Evolutionary conservation across 2,888 invertebrate genomes (phyloP).

Genomic region (Leucania comma): DNA sequence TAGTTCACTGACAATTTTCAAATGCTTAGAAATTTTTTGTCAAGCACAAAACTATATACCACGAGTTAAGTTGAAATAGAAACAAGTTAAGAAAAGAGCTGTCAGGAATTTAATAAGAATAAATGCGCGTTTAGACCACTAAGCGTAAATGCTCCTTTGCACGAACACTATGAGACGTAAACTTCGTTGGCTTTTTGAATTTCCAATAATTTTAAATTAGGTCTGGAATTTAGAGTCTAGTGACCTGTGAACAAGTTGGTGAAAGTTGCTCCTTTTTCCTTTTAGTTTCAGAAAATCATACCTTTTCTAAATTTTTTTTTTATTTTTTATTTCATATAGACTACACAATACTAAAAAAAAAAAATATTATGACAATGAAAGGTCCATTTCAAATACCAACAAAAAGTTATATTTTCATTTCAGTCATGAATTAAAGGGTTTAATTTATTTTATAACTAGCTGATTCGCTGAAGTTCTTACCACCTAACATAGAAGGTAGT

Average conservation of each 20-base stretch:
- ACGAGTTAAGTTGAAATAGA: background rate
- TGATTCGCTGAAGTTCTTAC: too few species aligned
- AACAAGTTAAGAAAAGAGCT: background rate
- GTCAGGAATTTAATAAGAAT: background rate
- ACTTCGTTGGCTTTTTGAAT: conserved; percentile 76
- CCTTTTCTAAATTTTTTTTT: too few species aligned
- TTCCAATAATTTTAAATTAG: conserved; percentile 57
- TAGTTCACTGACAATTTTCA: background rate
- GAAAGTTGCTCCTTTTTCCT: conserved; percentile 5
- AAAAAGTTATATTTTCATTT: too few species aligned
- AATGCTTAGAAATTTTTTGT: background rate
- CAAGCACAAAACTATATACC: background rate
- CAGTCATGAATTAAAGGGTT: too few species aligned
- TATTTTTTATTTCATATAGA: too few species aligned
- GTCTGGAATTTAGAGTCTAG: conserved; percentile 25
- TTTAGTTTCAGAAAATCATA: background rate
- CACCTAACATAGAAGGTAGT: too few species aligned
- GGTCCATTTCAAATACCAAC: too few species aligned
- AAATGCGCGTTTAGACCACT: background rate
- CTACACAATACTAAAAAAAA: too few species aligned
- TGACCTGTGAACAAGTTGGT: conserved; percentile 16
- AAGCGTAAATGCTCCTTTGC: conserved; percentile 66
- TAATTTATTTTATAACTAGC: too few species aligned
- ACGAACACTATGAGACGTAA: conserved; percentile 80
- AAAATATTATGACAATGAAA: too few species aligned